Evolutionary conservation across 2,888 invertebrate species (phyloP).

Genomic region (Rotaria sp.): DNA sequence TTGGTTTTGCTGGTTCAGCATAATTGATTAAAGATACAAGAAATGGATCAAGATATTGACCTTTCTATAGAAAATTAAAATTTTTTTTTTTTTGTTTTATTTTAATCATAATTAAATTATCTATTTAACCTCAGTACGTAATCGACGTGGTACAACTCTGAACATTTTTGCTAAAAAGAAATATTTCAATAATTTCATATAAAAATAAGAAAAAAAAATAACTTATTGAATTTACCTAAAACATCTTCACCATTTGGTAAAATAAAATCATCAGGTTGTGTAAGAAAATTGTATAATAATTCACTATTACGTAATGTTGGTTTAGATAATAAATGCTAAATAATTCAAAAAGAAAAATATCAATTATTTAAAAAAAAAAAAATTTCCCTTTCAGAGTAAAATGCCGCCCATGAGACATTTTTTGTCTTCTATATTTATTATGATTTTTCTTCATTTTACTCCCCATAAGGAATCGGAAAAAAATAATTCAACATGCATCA

Average conservation of each 20-base stretch:
- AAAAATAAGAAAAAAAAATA: not conserved
- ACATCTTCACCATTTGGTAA: not conserved
- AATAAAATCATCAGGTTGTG: slow-evolving; percentile 1
- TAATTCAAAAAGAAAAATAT: not conserved
- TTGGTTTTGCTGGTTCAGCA: slow-evolving; percentile 21
- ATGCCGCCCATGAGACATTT: too few relatives aligned
- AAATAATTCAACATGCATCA: too few relatives aligned
- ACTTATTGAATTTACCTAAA: not conserved
- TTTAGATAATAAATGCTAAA: slow-evolving; percentile 6
- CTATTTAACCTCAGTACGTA: not conserved
- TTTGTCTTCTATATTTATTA: too few relatives aligned
- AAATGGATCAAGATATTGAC: slow-evolving; percentile 24
- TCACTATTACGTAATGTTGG: slow-evolving; percentile 21
- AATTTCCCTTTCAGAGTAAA: too few relatives aligned
- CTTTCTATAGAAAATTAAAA: slow-evolving; percentile 17
- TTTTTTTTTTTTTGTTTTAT: too few relatives aligned
- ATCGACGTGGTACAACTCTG: slow-evolving; percentile 15
- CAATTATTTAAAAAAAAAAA: too few relatives aligned
- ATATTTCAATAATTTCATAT: not conserved
- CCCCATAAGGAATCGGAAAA: too few relatives aligned
- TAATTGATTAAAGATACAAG: slow-evolving; percentile 4
- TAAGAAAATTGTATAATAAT: not conserved
- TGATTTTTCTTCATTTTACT: too few relatives aligned
- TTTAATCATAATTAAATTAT: not conserved
- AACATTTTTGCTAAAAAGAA: slow-evolving; percentile 4